phyloP scores from a whole-genome alignment of 2,797 vertebrate genomes.

The Pygocentrus nattereri region DNA sequence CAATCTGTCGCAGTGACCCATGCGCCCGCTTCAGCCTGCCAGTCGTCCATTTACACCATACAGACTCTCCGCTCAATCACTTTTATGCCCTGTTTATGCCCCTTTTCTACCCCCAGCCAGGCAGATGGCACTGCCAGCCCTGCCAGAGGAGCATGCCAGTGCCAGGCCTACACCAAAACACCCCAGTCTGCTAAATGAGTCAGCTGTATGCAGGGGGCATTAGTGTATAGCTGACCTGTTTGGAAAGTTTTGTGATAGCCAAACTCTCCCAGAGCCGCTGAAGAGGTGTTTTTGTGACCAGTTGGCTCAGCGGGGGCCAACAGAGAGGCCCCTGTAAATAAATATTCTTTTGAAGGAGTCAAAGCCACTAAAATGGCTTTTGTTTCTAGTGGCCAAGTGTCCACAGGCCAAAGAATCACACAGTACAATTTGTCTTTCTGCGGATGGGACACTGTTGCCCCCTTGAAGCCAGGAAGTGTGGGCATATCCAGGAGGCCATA shows the following conservation, averaged over 20 bases:
- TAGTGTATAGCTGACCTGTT: slow-evolving; percentile 79
- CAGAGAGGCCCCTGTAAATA: slow-evolving; percentile 61
- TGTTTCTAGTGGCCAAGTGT: slow-evolving; percentile 62
- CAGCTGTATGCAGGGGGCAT: slow-evolving; percentile 76
- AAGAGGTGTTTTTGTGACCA: slow-evolving; percentile 62
- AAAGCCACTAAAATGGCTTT: slow-evolving; percentile 65
- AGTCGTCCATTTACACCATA: slow-evolving; percentile 58
- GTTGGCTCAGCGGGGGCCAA: slow-evolving; percentile 51
- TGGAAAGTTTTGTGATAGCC: slow-evolving; percentile 63
- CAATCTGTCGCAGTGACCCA: slow-evolving; percentile 68
- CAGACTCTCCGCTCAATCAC: slow-evolving; percentile 63
- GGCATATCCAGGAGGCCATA: slow-evolving; percentile 57
- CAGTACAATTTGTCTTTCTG: slow-evolving; percentile 64
- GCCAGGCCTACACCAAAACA: slow-evolving; percentile 60
- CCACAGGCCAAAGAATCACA: slow-evolving; percentile 52
- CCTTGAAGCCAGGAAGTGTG: slow-evolving; percentile 58
- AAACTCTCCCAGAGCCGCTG: slow-evolving; percentile 47
- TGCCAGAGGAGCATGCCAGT: slow-evolving; percentile 58
- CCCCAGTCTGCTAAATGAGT: slow-evolving; percentile 62
- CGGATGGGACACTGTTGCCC: slow-evolving; percentile 59
- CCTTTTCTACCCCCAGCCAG: slow-evolving; percentile 48
- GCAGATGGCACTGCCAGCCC: slow-evolving; percentile 67
- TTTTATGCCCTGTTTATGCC: slow-evolving; percentile 60
- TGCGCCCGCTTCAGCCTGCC: slow-evolving; percentile 51
- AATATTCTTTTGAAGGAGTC: slow-evolving; percentile 67